These are phyloP conservation scores for Sinocyclocheilus grahami DNA, from an alignment of 2,113 vertebrate species.

Conservation along the genomic window DNA sequence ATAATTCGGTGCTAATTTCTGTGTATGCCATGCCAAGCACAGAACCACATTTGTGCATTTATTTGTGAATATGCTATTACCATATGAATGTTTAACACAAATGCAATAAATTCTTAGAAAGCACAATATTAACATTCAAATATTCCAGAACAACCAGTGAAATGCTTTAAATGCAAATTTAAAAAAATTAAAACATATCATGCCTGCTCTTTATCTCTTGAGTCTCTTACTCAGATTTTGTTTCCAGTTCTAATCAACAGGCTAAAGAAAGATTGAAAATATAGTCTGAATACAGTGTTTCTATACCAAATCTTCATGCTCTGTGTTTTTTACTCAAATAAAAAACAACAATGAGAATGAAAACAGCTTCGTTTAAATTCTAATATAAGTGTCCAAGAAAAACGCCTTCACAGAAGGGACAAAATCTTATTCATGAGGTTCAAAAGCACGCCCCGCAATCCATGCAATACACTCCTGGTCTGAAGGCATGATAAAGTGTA, in stretches of 20 bases:
- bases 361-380: slow-evolving; percentile 1
- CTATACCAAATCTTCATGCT: not conserved
- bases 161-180: not conserved
- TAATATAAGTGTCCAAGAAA: not conserved
- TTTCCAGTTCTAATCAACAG: not conserved
- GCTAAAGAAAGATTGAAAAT: not conserved
- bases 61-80: not conserved
- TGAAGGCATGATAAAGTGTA: slow-evolving; percentile 24
- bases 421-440: slow-evolving; percentile 21
- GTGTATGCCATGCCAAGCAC: not conserved
- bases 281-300: not conserved
- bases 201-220: too few relatives aligned
- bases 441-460: not conserved
- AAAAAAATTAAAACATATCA: not conserved
- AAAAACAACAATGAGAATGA: not conserved
- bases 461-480: slow-evolving; percentile 6
- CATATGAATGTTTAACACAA: not conserved
- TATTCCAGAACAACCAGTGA: not conserved
- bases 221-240: not conserved
- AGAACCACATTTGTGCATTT: not conserved
- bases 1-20: not conserved
- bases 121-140: not conserved
- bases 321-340: not conserved
- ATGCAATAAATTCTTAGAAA: not conserved
- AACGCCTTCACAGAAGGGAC: slow-evolving; percentile 65